Evolutionary conservation across 2,113 vertebrate species (phyloP).

Genomic region (Craseonycteris thonglongyai): DNA sequence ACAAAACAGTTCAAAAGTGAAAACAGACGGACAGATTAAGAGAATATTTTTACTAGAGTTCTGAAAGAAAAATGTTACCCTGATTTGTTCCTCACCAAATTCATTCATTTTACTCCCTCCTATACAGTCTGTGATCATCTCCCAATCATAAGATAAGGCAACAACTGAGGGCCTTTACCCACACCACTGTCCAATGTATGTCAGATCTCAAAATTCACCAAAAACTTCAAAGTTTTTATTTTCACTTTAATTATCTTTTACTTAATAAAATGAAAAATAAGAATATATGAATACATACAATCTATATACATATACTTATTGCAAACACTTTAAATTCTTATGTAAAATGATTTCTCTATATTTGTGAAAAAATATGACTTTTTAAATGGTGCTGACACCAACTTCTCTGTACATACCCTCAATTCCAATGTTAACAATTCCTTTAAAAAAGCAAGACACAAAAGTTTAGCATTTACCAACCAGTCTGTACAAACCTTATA

Average conservation of each 20-base stretch:
- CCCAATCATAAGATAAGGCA: background rate
- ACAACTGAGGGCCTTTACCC: background rate
- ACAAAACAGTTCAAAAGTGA: background rate
- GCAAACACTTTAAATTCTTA: slow-evolving; percentile 85
- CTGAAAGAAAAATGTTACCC: background rate
- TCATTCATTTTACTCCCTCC: background rate
- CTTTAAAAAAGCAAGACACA: slow-evolving; percentile 81
- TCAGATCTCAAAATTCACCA: slow-evolving; percentile 70
- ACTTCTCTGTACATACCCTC: slow-evolving; percentile 83
- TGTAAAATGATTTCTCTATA: slow-evolving; percentile 85
- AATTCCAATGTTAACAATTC: slow-evolving; percentile 80
- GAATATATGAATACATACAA: slow-evolving; percentile 86
- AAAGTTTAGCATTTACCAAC: slow-evolving; percentile 73
- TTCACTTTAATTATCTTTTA: slow-evolving; percentile 80
- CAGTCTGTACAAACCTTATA: slow-evolving; percentile 71
- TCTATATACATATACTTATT: slow-evolving; percentile 83
- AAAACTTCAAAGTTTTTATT: slow-evolving; percentile 78
- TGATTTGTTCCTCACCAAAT: background rate
- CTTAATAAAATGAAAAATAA: slow-evolving; percentile 87
- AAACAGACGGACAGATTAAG: background rate
- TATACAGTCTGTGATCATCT: background rate
- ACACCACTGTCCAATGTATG: background rate
- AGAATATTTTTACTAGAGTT: background rate
- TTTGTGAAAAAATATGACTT: slow-evolving; percentile 87
- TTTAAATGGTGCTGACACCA: slow-evolving; percentile 79